Percentiles rank a stretch among this genome's conserved stretches.
phyloP scores from a whole-genome alignment of 2,888 invertebrate species.

The Linyphia triangularis region DNA sequence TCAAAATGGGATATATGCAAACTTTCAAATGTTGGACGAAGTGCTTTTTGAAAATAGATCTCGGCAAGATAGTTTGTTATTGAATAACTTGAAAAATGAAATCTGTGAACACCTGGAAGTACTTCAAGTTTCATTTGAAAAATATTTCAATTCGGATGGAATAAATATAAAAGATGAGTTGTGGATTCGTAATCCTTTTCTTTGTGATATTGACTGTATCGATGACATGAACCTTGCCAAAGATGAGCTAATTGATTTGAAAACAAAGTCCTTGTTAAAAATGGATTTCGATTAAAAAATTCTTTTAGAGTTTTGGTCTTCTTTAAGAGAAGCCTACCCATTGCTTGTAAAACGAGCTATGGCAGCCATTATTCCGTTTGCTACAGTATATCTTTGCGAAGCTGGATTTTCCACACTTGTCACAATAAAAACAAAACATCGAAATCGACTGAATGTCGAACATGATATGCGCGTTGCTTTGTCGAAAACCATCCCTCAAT shows the following conservation, averaged over 20 bases:
- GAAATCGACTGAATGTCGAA: conserved; percentile 33
- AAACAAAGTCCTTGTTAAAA: too few species aligned
- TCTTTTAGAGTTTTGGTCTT: too few species aligned
- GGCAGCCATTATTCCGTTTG: conserved; percentile 59
- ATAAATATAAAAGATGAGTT: conserved; percentile 67
- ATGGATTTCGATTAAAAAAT: too few species aligned
- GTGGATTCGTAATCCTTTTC: conserved; percentile 68
- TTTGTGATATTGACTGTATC: conserved; percentile 66
- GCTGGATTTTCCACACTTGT: conserved; percentile 49
- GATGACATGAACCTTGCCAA: conserved; percentile 1
- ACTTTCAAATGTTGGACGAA: conserved; percentile 66
- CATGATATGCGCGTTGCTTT: conserved; percentile 36
- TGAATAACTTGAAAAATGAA: conserved; percentile 52
- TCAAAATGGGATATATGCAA: conserved; percentile 65
- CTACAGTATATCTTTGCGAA: conserved; percentile 58
- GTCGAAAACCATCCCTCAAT: conserved; percentile 38
- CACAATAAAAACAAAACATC: conserved; percentile 50
- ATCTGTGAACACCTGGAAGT: background rate
- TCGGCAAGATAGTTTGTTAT: conserved; percentile 49
- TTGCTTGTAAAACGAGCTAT: conserved; percentile 65
- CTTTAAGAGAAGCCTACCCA: conserved; percentile 56
- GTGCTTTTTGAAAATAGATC: conserved; percentile 51
- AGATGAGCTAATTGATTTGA: too few species aligned
- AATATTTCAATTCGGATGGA: conserved; percentile 54
- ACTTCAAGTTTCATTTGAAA: too few species aligned